Conservation (phyloP, 2,113 vertebrate genomes). For the Phaethon lepturus region DNA sequence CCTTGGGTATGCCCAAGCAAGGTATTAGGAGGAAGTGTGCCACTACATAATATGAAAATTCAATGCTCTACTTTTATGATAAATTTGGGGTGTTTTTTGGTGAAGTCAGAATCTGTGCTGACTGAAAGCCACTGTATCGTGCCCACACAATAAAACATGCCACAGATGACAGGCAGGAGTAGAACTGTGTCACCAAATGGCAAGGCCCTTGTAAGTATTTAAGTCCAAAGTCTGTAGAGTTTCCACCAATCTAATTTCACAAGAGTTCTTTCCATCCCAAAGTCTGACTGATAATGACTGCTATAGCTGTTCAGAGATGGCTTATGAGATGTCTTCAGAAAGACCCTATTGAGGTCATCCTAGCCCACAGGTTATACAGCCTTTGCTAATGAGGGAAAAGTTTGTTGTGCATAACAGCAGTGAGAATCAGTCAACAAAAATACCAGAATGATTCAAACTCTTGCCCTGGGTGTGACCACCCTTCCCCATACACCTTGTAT, state of each 20-base stretch:
- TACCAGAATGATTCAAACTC: background rate
- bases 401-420: fast-evolving
- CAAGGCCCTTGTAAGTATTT: background rate
- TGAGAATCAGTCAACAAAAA: background rate
- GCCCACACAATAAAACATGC: background rate
- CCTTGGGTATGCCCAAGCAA: background rate
- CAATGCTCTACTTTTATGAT: background rate
- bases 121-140: fast-evolving
- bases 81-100: background rate
- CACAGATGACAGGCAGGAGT: background rate
- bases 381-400: background rate
- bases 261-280: background rate
- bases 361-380: background rate
- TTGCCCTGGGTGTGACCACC: background rate
- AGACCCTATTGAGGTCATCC: background rate
- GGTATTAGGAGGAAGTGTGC: background rate
- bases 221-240: background rate
- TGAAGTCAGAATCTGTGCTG: background rate
- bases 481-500: background rate
- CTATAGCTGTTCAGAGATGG: background rate
- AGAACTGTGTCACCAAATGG: background rate
- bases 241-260: background rate
- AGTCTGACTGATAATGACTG: background rate
- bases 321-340: background rate
- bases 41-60: background rate